Conservation (phyloP, 2,797 vertebrate species). For the Knipowitschia caucasica region DNA sequence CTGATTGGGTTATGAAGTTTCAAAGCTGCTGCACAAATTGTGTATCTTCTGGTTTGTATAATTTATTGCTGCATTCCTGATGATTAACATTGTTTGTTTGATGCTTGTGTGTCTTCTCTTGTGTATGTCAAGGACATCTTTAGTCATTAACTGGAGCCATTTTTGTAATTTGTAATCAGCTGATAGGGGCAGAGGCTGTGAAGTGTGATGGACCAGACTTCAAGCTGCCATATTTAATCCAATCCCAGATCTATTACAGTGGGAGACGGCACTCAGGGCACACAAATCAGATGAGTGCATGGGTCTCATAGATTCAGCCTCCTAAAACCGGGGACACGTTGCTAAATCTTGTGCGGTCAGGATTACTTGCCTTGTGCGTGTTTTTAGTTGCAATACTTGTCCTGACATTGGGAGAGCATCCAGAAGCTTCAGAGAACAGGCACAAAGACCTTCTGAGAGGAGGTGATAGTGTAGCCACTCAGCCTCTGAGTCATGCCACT, state of each 20-base stretch:
- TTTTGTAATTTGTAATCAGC: slow-evolving; percentile 72
- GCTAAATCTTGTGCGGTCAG: no score
- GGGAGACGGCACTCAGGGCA: slow-evolving; percentile 14
- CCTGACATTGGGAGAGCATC: no score
- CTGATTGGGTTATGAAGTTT: not conserved
- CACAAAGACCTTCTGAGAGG: no score
- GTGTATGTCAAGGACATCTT: slow-evolving; percentile 60
- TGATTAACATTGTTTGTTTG: slow-evolving; percentile 14
- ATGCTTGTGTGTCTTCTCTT: slow-evolving; percentile 21
- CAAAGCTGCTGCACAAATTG: not conserved
- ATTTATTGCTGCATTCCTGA: slow-evolving; percentile 42
- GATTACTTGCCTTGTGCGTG: no score
- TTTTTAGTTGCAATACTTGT: no score
- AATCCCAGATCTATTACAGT: slow-evolving; percentile 66
- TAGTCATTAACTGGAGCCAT: slow-evolving; percentile 59
- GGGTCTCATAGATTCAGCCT: slow-evolving; percentile 40
- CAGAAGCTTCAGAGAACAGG: no score
- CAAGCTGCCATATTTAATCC: slow-evolving; percentile 73
- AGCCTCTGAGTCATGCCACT: no score
- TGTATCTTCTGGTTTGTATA: slow-evolving; percentile 33
- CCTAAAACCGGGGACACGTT: slow-evolving; percentile 48
- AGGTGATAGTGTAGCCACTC: not conserved
- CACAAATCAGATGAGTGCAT: slow-evolving; percentile 53
- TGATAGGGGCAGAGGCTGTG: slow-evolving; percentile 64
- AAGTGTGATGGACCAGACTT: slow-evolving; percentile 71